These are phyloP conservation scores for Ochropleura plecta DNA, from an alignment of 2,888 invertebrate species.

Conservation along the genomic window DNA sequence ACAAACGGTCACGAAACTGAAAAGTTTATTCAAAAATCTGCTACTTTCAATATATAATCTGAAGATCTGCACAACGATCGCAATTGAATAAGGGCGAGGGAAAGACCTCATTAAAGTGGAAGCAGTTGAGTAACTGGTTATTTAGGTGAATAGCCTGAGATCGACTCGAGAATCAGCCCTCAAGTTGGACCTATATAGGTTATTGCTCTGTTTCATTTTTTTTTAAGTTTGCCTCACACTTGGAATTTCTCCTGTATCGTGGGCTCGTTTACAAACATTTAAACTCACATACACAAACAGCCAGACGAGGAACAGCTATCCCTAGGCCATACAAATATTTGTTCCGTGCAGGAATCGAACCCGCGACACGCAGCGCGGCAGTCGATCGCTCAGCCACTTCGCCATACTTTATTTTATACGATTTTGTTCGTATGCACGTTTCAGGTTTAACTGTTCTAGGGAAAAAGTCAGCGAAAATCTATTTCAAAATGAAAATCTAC, in stretches of 20 bases:
- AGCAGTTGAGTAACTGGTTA: conserved; percentile 52
- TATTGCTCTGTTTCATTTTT: conserved; percentile 11
- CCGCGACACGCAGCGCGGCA: no score
- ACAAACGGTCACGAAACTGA: background rate
- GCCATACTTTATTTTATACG: background rate
- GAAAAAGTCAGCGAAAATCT: background rate
- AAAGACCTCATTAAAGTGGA: conserved; percentile 24
- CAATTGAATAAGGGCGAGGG: conserved; percentile 21
- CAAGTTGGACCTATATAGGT: conserved; percentile 4
- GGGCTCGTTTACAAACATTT: no score
- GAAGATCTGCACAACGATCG: no score
- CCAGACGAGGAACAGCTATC: no score
- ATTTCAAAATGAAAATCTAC: no score
- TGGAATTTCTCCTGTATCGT: no score
- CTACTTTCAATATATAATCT: no score
- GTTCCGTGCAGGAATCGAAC: no score
- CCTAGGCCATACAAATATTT: no score
- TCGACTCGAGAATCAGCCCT: conserved; percentile 10
- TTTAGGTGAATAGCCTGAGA: conserved; percentile 45
- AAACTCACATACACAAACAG: no score
- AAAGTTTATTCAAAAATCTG: background rate
- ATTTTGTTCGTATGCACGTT: background rate
- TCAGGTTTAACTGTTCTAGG: background rate
- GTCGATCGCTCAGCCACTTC: no score
- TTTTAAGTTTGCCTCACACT: no score